A percentile compares a stretch with the other conserved stretches of the same genome.
Conservation (phyloP, 2,888 invertebrate species). For the Galerucella nymphaeae region DNA sequence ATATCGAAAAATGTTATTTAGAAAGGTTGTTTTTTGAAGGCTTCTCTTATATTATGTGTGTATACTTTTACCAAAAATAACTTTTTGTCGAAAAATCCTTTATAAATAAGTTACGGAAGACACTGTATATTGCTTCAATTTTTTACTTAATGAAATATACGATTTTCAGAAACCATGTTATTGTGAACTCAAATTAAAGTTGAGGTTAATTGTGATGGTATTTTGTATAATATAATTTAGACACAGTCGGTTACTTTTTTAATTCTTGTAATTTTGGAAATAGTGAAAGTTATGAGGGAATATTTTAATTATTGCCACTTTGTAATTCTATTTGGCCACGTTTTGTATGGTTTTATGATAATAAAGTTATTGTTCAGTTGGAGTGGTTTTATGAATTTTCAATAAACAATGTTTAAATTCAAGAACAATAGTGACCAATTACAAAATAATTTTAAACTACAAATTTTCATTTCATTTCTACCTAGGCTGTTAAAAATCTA, state of each 20-base stretch:
- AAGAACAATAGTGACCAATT: not conserved
- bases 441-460: too few species aligned
- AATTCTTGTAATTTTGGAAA: conserved; percentile 19
- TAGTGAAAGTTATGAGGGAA: conserved; percentile 6
- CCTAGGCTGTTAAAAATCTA: too few species aligned
- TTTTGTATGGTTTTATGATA: conserved; percentile 8
- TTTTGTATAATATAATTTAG: conserved; percentile 36
- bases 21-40: too few species aligned
- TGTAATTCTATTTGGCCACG: conserved; percentile 23
- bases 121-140: too few species aligned
- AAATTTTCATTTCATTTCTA: too few species aligned
- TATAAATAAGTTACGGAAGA: too few species aligned
- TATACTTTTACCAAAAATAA: too few species aligned
- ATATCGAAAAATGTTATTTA: too few species aligned
- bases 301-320: conserved; percentile 4
- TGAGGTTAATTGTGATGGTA: conserved; percentile 44
- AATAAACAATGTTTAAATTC: not conserved
- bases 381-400: conserved; percentile 4
- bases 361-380: not conserved
- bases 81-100: too few species aligned
- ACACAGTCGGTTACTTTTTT: conserved; percentile 31
- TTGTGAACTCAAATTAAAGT: conserved; percentile 36
- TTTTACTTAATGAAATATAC: not conserved
- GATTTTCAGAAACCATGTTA: not conserved
- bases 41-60: too few species aligned